Conservation (phyloP, 2,113 vertebrate species). For the Rhizomys pruinosus region DNA sequence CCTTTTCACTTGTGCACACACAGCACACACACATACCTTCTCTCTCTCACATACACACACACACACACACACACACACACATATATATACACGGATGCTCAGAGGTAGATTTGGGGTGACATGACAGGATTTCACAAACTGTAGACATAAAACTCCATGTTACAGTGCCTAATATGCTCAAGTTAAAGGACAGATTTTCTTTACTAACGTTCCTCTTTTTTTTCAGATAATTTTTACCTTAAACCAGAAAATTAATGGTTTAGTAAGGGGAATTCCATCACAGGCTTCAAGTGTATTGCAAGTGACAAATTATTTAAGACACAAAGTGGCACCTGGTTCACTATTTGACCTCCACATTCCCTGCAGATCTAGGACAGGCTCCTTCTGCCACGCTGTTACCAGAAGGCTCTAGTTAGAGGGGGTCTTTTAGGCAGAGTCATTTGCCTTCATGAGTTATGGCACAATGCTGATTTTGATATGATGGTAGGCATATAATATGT, state of each 20-base stretch:
- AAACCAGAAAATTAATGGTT: background rate
- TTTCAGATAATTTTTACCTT: conserved; percentile 35
- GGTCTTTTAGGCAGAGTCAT: background rate
- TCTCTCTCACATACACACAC: too few relatives aligned
- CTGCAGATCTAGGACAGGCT: background rate
- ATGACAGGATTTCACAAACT: conserved; percentile 26
- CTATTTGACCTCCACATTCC: background rate
- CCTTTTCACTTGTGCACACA: background rate
- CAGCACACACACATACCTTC: background rate
- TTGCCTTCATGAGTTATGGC: background rate
- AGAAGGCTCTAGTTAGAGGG: background rate
- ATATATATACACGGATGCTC: background rate
- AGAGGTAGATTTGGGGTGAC: conserved; percentile 39
- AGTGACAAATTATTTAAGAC: background rate
- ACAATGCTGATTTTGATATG: background rate
- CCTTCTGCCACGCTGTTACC: background rate
- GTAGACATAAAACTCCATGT: background rate
- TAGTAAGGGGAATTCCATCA: background rate
- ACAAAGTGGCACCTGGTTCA: background rate
- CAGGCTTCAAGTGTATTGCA: background rate
- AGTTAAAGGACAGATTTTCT: background rate
- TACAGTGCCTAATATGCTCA: background rate
- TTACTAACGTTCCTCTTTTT: conserved; percentile 22
- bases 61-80: background rate
- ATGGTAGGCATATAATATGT: background rate